Base-by-base conservation (phyloP, 2,797 vertebrate genomes). In the Spizella passerina region DNA sequence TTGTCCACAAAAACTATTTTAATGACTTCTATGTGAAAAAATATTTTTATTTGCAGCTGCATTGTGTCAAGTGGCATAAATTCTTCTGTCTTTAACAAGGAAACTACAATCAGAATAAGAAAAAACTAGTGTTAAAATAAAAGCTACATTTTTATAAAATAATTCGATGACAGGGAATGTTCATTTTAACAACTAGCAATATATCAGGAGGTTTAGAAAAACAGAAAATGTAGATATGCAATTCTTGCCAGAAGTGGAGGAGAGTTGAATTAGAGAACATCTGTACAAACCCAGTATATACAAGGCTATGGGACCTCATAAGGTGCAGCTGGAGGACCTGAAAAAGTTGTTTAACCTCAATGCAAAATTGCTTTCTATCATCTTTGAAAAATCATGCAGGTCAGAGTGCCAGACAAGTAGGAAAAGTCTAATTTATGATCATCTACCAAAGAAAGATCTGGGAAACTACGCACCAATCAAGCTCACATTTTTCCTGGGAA, bases 31-130 rank as follows among this genome's bases (percentile, higher is more conserved):
- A 4, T 6, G 8, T 52, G 16, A 30, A 71, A 39, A 49, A 66
- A 59, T n/a, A 34, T 77, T 82, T 96, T 94, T 89, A 53, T 92
- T 91, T 91, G 49, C 56, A 85, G 52, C 64, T 91, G 63, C 27
- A 56, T 73, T 86, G 23, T 77, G 49, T 84, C 49, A 88, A 94
- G 69, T 56, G 19, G 12, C 52, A 73, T 49, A 32, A 90, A 82
- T 56, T 80, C 41, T 65, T 92, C 29, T 86, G 22, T 81, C 34
- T 70, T 73, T 84, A 90, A 79, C 12, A 55, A 52, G 27, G 24
- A 52, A 92, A 46, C 12, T 77, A 52, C 70, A 77, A 84, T 52
- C 66, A 76, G 59, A 79, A 90, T 69, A 76, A 82, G 47, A 88
- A 44, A 49, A 44, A 86, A 87, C 72, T 6, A 90, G 60, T n/a